Percentiles rank a stretch among this genome's conserved stretches.
These are phyloP conservation scores for Caradrina kadenii DNA, from an alignment of 2,888 invertebrate genomes.

Conservation along the genomic window DNA sequence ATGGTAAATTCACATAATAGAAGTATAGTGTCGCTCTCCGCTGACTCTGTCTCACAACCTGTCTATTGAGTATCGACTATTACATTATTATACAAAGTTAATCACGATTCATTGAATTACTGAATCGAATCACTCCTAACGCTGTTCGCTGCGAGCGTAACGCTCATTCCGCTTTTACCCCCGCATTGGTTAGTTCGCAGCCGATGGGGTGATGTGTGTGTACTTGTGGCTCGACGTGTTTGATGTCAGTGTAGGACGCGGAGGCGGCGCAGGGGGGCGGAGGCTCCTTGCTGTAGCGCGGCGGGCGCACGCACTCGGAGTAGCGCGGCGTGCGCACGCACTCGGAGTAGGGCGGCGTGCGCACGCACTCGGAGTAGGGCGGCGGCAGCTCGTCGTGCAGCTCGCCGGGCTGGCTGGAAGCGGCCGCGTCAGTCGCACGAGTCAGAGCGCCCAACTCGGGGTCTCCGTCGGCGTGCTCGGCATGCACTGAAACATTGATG, in stretches of 20 bases:
- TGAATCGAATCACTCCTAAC: neutral
- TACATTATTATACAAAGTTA: neutral
- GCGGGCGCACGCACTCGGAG: conserved; percentile 2
- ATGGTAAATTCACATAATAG: neutral
- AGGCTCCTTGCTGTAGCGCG: conserved; percentile 77
- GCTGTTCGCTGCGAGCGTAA: conserved; percentile 20
- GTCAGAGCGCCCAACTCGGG: conserved; percentile 26
- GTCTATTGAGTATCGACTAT: conserved; percentile 19
- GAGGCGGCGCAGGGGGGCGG: conserved; percentile 81
- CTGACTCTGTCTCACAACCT: conserved; percentile 2
- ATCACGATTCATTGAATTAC: no score
- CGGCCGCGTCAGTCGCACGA: conserved; percentile 47
- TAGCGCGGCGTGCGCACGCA: no score
- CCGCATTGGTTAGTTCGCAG: no score
- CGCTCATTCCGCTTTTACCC: conserved; percentile 19
- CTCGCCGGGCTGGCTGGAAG: conserved; percentile 40
- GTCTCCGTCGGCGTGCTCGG: conserved; percentile 21
- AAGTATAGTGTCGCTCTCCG: neutral
- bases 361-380: conserved; percentile 77
- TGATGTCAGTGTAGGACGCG: conserved; percentile 71
- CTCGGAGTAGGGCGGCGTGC: conserved; percentile 73
- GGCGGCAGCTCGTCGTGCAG: conserved; percentile 74
- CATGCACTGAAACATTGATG: conserved; percentile 56
- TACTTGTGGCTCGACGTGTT: conserved; percentile 71
- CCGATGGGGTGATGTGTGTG: conserved; percentile 51